Conservation (phyloP, 2,113 vertebrate species). For the Vulpes vulpes region DNA sequence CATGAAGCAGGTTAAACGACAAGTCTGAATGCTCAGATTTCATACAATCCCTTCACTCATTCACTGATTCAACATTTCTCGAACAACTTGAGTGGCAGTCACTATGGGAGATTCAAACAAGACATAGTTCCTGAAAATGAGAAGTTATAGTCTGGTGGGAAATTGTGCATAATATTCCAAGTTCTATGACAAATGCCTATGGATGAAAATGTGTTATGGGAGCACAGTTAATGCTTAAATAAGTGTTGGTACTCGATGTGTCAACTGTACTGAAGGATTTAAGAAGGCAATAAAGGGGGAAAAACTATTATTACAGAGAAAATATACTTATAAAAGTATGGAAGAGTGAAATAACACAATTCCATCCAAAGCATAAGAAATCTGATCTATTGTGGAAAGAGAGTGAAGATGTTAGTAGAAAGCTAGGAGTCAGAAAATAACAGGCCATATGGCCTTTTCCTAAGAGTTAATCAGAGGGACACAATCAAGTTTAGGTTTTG, state of each 20-base stretch:
- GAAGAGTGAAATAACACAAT: not conserved
- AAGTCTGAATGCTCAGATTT: not conserved
- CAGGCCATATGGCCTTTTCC: not conserved
- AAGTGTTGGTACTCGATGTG: not conserved
- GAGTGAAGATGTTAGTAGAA: not conserved
- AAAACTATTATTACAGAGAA: not conserved
- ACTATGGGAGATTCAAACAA: not conserved
- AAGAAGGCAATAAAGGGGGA: not conserved
- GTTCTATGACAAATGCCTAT: not conserved
- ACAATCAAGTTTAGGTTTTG: not conserved
- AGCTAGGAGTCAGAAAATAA: slow-evolving; percentile 4
- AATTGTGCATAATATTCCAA: not conserved
- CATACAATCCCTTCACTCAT: not conserved
- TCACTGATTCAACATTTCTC: not conserved
- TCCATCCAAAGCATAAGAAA: not conserved
- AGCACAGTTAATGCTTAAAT: not conserved
- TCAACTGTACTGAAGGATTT: not conserved
- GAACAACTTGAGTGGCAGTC: not conserved
- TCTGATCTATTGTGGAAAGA: not conserved
- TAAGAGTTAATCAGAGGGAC: not conserved
- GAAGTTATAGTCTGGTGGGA: not conserved
- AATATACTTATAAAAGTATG: not conserved
- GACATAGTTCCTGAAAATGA: not conserved
- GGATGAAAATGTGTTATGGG: not conserved
- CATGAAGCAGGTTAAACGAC: not conserved